Base-by-base conservation (phyloP, 1,140 invertebrate genomes). In the Drosophila lini region DNA sequence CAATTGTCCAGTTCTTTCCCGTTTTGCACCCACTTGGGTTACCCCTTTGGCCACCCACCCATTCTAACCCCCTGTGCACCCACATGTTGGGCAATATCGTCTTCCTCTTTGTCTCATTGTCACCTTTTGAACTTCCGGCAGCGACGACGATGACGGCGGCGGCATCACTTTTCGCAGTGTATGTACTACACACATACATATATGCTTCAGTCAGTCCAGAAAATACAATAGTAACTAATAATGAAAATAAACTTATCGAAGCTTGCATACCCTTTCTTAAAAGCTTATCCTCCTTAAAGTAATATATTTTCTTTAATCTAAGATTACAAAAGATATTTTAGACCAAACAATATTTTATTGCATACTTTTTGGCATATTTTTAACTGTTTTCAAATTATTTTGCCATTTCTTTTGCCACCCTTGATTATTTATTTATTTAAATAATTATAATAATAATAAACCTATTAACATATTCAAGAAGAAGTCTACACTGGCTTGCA, bases 81-180 rank as follows among this genome's bases (percentile, higher is more conserved):
- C 28, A 50, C 47, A 38, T 52, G 47, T 36, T 22, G 40, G 38
- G 16, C 44, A 47, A 47, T 25, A 8, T 15, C 47, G 25, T 28
- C 50, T 53, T 78, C 40, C 34, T 44, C 48, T 19, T 52, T 60
- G 77, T 63, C 59, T 83, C 69, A 73, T 88, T 84, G 84, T 88
- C 83, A 88, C 83, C 83, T 88, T 89, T 88, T 88, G 80, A 88
- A 88, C 84, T 88, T 88, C 83, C 83, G 83, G 86, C 86, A 75
- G 78, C 67, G 47, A 59, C 69, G 44, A 59, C 74, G 44, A 59
- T 69, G 31, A 5, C 85, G 78, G 69, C 65, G 44, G 58, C 74
- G 22, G 10, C 57, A 34, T 70, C 42, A 55, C 52, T 60, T 58
- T 50, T 59, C 28, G 36, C 28, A 67, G 45, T 65, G 41, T 65